Percentiles rank a stretch among this genome's conserved stretches.
Evolutionary conservation across 2,797 vertebrate genomes (phyloP).

Genomic region (Salmo trutta): DNA sequence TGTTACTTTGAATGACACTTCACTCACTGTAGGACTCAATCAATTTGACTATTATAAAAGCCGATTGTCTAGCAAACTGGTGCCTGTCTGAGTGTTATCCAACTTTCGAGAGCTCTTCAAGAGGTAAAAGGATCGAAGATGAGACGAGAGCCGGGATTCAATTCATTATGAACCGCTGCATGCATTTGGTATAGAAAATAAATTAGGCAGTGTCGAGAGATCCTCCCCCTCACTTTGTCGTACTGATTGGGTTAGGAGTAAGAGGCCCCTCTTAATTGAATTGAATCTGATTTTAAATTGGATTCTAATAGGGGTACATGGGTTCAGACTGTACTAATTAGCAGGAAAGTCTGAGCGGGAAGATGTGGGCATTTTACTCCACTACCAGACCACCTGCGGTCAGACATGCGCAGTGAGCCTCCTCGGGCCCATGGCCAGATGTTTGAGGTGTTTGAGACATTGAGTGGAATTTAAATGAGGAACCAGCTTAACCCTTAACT

Average conservation of each 20-base stretch:
- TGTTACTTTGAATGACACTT: background rate
- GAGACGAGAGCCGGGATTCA: background rate
- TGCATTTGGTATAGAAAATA: background rate
- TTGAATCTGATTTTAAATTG: conserved; percentile 30
- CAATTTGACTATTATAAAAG: conserved; percentile 1
- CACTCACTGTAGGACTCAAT: background rate
- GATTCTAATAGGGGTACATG: conserved; percentile 38
- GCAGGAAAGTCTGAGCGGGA: background rate
- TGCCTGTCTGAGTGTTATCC: background rate
- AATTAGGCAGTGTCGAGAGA: conserved; percentile 8
- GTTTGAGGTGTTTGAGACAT: conserved; percentile 5
- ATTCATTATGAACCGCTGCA: background rate
- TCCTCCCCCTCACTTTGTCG: background rate
- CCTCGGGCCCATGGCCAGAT: background rate
- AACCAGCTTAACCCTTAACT: background rate
- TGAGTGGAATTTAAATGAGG: background rate
- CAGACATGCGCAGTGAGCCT: conserved; percentile 3
- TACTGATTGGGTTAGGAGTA: conserved; percentile 14
- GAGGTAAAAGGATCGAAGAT: background rate
- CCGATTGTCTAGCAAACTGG: background rate
- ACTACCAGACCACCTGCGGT: conserved; percentile 37
- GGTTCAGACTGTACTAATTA: conserved; percentile 29
- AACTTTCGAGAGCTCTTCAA: background rate
- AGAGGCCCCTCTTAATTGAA: conserved; percentile 22
- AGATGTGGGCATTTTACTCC: conserved; percentile 21